Conservation (phyloP, 2,797 vertebrate species). For the Varecia variegata region DNA sequence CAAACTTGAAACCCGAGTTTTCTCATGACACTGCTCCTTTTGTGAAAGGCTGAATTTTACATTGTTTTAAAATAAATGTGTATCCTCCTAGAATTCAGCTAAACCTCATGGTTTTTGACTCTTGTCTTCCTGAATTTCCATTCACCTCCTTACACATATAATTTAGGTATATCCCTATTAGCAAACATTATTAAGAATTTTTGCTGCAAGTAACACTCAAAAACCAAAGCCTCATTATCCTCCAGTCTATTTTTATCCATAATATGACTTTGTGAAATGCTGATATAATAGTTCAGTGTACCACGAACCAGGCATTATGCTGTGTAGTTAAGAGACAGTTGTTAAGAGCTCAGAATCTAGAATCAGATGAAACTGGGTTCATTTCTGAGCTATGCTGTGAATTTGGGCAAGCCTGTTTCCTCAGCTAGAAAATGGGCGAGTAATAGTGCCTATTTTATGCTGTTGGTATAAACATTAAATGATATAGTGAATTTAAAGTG, state of each 20-base stretch:
- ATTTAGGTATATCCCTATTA: neutral
- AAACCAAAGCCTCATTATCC: neutral
- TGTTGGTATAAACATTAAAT: neutral
- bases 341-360: neutral
- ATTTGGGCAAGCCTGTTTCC: neutral
- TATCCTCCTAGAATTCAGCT: constrained; percentile 48
- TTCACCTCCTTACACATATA: neutral
- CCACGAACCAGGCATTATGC: neutral
- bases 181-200: neutral
- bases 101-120: neutral
- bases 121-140: neutral
- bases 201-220: neutral
- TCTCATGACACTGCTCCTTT: constrained; percentile 85
- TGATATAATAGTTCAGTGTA: neutral
- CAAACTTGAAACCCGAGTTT: constrained; percentile 81
- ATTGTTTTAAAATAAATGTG: constrained; percentile 77
- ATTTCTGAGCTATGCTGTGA: neutral
- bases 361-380: neutral
- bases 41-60: constrained; percentile 81
- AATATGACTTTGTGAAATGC: neutral
- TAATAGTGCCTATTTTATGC: neutral
- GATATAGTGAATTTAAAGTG: neutral
- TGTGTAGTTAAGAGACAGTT: neutral
- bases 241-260: neutral
- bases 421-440: neutral